Evolutionary conservation across 2,888 invertebrate species (phyloP), one percentile per base, ranked within the genome.

Genomic region (Ariolimax columbianus): DNA sequence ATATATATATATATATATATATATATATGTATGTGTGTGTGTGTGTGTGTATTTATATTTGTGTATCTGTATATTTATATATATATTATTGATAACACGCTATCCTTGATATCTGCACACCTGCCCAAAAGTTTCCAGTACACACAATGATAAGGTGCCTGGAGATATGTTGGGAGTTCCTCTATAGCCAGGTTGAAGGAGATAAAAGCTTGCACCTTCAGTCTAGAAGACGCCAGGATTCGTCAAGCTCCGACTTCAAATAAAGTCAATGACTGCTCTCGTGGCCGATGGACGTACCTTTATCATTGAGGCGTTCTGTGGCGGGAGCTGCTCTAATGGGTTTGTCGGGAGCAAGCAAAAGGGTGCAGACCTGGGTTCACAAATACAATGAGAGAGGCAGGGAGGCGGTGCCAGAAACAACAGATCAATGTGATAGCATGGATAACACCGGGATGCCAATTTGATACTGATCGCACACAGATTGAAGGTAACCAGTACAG

Each of bases 371-470:
- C 36, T 23, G 14, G 11, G 40, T 40, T 40, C 40, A 72, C 0
- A 72, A 38, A 40, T 3, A 72, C 38, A 26, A 38, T 7, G 23
- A 17, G 40, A 72, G 23, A 19, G 19, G 23, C 0, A 38, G 23
- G 38, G 72, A 1, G 3, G 1, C 7, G 26, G 26, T 38, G 40
- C 72, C 72, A 40, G 72, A 23, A 72, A 26, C 72, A 72, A 40
- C 72, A 40, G 72, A 40, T 72, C 40, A 72, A 72, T 72, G 38
- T 72, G 72, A 72, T 72, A 72, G 40, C 40, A 72, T 1, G 4
- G 38, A 72, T 68, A 47, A 17, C 43, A 59, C 55, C n/a, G 40
- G 63, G 26, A 59, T 59, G 72, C 72, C 23, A 40, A n/a, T 38
- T 59, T 72, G 26, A 84, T 73, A n/a, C 55, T 63, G 11, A 70